phyloP scores from a whole-genome alignment of 2,113 vertebrate species.

The Pomatorhinus ruficollis region DNA sequence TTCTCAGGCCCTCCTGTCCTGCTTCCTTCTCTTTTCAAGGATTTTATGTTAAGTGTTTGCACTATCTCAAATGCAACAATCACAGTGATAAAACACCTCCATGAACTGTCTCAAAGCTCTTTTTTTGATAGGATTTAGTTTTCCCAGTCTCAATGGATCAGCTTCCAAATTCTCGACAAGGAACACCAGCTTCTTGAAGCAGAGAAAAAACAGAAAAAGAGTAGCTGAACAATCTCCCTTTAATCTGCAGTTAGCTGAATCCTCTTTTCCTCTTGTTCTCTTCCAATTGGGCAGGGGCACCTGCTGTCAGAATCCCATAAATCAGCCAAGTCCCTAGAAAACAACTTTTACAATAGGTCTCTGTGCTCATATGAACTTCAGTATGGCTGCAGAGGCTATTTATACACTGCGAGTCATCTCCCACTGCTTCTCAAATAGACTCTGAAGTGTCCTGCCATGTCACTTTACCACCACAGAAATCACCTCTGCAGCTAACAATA shows the following conservation, averaged over 20 bases:
- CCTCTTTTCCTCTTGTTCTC: conserved; percentile 19
- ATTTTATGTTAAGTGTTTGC: not conserved
- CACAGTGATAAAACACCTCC: not conserved
- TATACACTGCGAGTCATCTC: not conserved
- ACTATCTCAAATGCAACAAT: not conserved
- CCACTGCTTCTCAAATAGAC: not conserved
- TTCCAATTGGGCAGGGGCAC: not conserved
- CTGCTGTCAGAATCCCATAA: conserved; percentile 35
- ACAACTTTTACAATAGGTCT: conserved; percentile 8
- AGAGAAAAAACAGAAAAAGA: not conserved
- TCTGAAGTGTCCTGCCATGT: not conserved
- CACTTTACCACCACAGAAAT: conserved; percentile 18
- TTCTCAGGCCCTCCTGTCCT: not conserved
- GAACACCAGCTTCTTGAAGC: not conserved
- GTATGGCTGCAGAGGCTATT: not conserved
- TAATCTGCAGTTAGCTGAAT: conserved; percentile 30
- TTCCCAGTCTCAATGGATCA: not conserved
- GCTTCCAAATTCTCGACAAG: not conserved
- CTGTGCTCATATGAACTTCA: not conserved
- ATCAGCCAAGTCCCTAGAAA: conserved; percentile 18
- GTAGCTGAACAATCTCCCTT: not conserved
- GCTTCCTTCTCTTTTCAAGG: not conserved
- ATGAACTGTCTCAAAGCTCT: not conserved
- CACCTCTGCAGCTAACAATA: not conserved
- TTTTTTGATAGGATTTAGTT: not conserved